Base-by-base conservation (phyloP, 2,113 vertebrate genomes). In the Channa maculata region DNA sequence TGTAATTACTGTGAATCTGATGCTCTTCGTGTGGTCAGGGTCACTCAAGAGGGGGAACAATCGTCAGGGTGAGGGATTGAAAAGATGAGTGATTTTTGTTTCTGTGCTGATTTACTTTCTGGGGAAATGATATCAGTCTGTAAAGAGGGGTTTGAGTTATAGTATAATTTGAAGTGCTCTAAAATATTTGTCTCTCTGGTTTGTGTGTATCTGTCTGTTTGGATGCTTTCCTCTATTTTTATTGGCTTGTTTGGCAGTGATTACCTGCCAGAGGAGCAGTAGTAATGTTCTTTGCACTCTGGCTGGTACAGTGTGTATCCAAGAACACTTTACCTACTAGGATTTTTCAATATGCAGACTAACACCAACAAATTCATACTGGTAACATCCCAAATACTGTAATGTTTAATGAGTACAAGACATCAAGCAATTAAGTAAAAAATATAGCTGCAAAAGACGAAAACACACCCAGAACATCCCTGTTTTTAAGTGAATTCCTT, bases 1-100 rank as follows among this genome's bases (percentile, higher is more conserved):
- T 58, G 53, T 41, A 41, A 72, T 84, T 78, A 69, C 84, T 48
- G 38, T 11, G 68, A 74, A 68, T 69, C 74, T 45, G 50, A 63
- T 76, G 63, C 75, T 84, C 77, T 84, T 79, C 58, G 64, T 86
- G 41, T 70, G 72, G 52, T 86, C 60, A 38, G 15, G 82, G 87
- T 88, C 84, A 82, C 65, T 78, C 44, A 41, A 9, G 66, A 75
- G 53, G 79, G 71, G 81, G 77, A 70, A 51, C 60, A 24, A 78
- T 71, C 8, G 8, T 45, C 70, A 73, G 62, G 52, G 73, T 53
- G 70, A 73, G n/a, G 51, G 49, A 79, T 77, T 83, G 58, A 84
- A 78, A 65, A 54, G 34, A 71, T 44, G 59, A 75, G 7, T 39
- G 4, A 48, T 69, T 68, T 66, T 58, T 68, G 68, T 73, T 64